Percentiles rank a stretch among this genome's conserved stretches.
These are phyloP conservation scores for Gymnobelideus leadbeateri DNA, from an alignment of 2,113 vertebrate species.

Conservation along the genomic window DNA sequence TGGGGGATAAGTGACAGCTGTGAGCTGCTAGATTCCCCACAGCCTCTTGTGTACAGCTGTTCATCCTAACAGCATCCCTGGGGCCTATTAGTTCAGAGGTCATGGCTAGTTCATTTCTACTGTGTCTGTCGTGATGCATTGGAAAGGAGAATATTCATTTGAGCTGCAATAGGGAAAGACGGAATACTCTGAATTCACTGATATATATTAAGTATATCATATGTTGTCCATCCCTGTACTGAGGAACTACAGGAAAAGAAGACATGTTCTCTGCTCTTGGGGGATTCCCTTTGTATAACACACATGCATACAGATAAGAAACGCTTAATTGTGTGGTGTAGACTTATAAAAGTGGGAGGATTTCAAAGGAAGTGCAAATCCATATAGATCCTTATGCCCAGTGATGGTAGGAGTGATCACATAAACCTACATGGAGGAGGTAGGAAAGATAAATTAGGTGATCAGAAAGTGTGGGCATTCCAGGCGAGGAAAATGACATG, in stretches of 20 bases:
- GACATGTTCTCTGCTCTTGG: not conserved
- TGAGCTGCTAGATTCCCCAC: not conserved
- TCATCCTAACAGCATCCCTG: constrained; percentile 2
- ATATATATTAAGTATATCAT: not conserved
- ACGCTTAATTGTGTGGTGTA: not conserved
- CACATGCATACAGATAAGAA: not conserved
- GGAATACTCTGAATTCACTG: not conserved
- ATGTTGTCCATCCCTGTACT: not conserved
- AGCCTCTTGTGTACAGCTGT: constrained; percentile 1
- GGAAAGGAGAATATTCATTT: not conserved
- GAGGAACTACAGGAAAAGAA: not conserved
- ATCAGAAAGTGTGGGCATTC: not conserved
- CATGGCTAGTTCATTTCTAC: not conserved
- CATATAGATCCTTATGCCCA: not conserved
- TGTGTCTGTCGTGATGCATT: not conserved
- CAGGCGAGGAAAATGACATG: not conserved
- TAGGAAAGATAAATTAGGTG: not conserved
- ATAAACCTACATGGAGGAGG: not conserved
- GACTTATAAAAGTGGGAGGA: not conserved
- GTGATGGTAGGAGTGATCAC: not conserved
- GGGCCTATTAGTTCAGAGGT: not conserved
- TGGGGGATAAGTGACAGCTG: not conserved
- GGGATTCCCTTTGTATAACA: not conserved
- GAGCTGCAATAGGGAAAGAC: not conserved
- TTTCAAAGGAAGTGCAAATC: not conserved